Conservation (phyloP, 2,888 invertebrate genomes). For the Andrena bucephala region DNA sequence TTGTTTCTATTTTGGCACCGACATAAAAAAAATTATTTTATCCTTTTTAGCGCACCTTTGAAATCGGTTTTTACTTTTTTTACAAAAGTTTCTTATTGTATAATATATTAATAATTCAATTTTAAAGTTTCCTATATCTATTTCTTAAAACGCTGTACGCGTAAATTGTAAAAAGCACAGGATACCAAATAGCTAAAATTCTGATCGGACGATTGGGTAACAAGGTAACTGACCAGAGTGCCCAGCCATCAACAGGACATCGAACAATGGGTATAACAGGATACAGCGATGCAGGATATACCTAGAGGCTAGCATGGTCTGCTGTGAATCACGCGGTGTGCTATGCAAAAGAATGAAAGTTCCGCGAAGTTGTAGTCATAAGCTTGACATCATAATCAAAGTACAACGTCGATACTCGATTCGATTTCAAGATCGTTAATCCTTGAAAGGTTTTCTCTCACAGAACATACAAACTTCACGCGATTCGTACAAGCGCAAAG, state of each 20-base stretch:
- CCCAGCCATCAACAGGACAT: constrained; percentile 20
- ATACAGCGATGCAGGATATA: constrained; percentile 56
- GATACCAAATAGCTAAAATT: not conserved
- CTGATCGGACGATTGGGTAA: not conserved
- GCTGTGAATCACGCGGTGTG: constrained; percentile 58
- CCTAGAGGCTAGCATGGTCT: constrained; percentile 44
- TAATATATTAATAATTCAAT: not conserved
- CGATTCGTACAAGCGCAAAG: not conserved
- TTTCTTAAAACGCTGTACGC: too few relatives aligned
- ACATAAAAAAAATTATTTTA: too few relatives aligned
- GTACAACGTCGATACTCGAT: constrained; percentile 1
- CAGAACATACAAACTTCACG: not conserved
- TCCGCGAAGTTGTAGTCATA: constrained; percentile 31
- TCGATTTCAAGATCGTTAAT: not conserved
- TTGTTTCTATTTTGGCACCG: too few relatives aligned
- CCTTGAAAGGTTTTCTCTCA: not conserved
- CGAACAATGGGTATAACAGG: constrained; percentile 57
- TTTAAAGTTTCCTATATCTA: not conserved
- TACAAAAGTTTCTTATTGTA: too few relatives aligned
- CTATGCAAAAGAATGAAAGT: constrained; percentile 63
- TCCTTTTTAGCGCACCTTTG: too few relatives aligned
- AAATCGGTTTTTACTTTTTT: too few relatives aligned
- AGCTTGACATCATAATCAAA: constrained; percentile 2
- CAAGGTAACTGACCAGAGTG: not conserved
- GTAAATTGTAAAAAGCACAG: not conserved